phyloP scores from a whole-genome alignment of 2,797 vertebrate species.

The Pantherophis vulpinus region DNA sequence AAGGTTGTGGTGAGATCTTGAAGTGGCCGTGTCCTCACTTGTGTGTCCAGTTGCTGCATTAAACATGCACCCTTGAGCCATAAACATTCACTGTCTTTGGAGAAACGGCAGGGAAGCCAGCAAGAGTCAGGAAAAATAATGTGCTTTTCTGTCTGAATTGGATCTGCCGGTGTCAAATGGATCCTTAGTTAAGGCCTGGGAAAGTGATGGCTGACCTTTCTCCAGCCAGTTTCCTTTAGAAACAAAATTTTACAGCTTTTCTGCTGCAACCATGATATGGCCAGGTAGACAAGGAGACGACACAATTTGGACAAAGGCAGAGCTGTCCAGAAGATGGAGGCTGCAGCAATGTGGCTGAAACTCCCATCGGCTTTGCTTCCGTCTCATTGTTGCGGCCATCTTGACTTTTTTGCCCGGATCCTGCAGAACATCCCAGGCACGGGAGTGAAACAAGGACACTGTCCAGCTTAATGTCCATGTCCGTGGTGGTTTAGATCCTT shows the following conservation, averaged over 20 bases:
- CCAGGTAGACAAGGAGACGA: not conserved
- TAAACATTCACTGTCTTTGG: not conserved
- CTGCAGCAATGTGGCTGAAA: not conserved
- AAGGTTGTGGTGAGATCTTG: not conserved
- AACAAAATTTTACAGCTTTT: not conserved
- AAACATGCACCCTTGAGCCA: not conserved
- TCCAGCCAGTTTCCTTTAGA: not conserved
- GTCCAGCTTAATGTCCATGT: not conserved
- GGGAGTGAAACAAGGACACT: not conserved
- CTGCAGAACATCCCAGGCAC: not conserved
- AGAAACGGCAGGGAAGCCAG: not conserved
- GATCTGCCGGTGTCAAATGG: not conserved
- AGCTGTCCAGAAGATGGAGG: not conserved
- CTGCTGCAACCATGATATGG: not conserved
- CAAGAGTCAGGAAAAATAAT: too few species aligned
- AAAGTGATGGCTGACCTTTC: not conserved
- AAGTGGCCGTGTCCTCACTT: not conserved
- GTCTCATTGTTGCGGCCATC: not conserved
- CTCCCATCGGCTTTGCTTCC: not conserved
- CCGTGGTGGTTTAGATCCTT: not conserved
- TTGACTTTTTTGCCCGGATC: not conserved
- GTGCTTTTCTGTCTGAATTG: not conserved
- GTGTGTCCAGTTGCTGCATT: not conserved
- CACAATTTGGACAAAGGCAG: not conserved
- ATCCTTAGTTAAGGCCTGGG: not conserved